These are phyloP conservation scores for Morone chrysops DNA, from an alignment of 2,113 vertebrate species.

Conservation along the genomic window DNA sequence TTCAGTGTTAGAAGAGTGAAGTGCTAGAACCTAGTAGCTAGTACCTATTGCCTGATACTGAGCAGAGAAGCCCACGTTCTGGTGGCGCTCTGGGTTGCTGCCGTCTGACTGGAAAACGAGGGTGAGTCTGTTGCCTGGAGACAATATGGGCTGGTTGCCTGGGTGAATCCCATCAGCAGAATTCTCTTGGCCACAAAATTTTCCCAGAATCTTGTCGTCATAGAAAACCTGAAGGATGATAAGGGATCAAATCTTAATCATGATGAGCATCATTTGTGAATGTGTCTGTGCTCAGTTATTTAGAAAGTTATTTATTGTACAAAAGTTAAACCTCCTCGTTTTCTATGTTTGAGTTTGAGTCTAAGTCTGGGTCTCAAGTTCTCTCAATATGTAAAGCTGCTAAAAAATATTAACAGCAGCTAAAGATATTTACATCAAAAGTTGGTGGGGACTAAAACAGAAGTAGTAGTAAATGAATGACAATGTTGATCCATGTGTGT, in stretches of 20 bases:
- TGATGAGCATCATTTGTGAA: no score
- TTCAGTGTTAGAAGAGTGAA: not conserved
- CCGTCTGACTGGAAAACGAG: constrained; percentile 88
- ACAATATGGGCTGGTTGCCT: constrained; percentile 82
- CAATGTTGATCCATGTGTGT: no score
- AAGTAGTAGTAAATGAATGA: no score
- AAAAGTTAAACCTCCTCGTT: not conserved
- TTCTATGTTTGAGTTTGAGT: not conserved
- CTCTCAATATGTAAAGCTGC: not conserved
- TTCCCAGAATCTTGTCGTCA: constrained; percentile 85
- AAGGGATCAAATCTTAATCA: not conserved
- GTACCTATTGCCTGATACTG: constrained; percentile 90
- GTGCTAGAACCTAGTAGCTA: no score
- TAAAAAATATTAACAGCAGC: not conserved
- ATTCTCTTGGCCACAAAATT: constrained; percentile 88
- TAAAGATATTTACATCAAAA: no score
- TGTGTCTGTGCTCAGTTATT: not conserved
- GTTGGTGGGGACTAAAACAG: no score
- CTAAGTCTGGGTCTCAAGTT: not conserved
- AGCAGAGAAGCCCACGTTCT: constrained; percentile 87
- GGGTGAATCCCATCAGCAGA: constrained; percentile 85
- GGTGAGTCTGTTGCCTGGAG: constrained; percentile 87
- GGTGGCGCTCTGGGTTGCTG: constrained; percentile 86
- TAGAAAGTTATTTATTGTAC: not conserved
- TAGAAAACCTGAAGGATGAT: constrained; percentile 84